phyloP scores from a whole-genome alignment of 2,113 vertebrate species.

The Marmota monax region DNA sequence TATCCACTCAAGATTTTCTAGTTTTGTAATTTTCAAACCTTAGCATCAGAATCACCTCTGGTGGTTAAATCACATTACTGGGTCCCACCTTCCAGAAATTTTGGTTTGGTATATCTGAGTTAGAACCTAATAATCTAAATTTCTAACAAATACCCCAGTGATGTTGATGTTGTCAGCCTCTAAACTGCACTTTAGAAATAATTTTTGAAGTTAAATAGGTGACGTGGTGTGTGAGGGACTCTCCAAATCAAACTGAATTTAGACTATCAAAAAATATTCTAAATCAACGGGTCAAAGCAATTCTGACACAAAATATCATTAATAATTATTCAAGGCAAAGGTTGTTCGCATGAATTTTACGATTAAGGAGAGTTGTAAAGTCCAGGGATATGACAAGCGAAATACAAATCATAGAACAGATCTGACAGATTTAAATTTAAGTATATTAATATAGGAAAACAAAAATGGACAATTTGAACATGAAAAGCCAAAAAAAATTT shows the following conservation, averaged over 20 bases:
- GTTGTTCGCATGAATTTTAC: not conserved
- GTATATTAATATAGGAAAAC: not conserved
- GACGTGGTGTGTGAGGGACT: not conserved
- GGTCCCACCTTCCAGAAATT: not conserved
- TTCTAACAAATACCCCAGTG: not conserved
- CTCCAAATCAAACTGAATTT: conserved; percentile 30
- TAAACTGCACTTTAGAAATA: not conserved
- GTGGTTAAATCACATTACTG: not conserved
- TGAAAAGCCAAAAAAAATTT: not conserved
- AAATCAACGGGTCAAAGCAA: not conserved
- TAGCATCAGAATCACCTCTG: not conserved
- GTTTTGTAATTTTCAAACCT: not conserved
- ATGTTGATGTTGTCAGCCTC: not conserved
- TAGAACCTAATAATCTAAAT: not conserved
- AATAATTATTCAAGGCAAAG: not conserved
- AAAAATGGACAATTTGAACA: not conserved
- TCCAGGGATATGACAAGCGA: not conserved
- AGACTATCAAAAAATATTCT: not conserved
- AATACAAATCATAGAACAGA: not conserved
- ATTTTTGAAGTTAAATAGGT: not conserved
- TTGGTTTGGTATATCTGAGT: not conserved
- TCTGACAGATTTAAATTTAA: not conserved
- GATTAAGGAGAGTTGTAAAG: not conserved
- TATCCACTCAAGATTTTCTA: not conserved
- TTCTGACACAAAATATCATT: not conserved